These are phyloP conservation scores for Liasis olivaceus DNA, from an alignment of 2,797 vertebrate species.

Conservation along the genomic window DNA sequence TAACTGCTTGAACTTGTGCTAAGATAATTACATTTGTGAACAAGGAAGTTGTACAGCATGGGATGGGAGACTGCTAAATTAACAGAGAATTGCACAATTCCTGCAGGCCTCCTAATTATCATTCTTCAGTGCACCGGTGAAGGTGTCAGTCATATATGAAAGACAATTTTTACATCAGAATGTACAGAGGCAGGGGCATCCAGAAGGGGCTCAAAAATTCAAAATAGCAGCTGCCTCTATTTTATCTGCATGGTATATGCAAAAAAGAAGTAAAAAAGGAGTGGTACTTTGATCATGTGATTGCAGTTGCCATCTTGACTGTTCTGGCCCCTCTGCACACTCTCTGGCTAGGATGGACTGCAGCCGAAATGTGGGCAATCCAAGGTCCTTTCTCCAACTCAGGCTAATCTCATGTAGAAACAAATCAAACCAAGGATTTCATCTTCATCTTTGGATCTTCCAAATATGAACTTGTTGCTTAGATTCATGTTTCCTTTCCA, in stretches of 20 bases:
- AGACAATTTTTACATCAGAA: background rate
- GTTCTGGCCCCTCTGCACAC: background rate
- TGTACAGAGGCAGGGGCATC: slow-evolving; percentile 2
- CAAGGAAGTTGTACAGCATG: background rate
- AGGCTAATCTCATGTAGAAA: background rate
- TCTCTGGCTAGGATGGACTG: background rate
- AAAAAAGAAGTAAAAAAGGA: background rate
- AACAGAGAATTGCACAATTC: background rate
- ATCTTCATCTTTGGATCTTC: slow-evolving; percentile 6
- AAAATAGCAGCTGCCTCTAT: background rate
- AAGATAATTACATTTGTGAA: slow-evolving; percentile 8
- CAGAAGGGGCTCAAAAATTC: background rate
- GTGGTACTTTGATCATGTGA: background rate
- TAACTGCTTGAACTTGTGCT: slow-evolving; percentile 36
- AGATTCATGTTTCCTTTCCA: background rate
- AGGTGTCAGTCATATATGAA: background rate
- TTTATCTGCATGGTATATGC: background rate
- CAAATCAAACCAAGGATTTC: background rate
- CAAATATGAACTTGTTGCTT: background rate
- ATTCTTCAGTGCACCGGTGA: background rate
- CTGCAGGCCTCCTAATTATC: background rate
- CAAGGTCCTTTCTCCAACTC: background rate
- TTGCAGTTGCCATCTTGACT: background rate
- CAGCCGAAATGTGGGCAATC: background rate
- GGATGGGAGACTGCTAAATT: background rate